Base-by-base conservation (phyloP, 2,888 invertebrate species). In the Dryococelus australis region DNA sequence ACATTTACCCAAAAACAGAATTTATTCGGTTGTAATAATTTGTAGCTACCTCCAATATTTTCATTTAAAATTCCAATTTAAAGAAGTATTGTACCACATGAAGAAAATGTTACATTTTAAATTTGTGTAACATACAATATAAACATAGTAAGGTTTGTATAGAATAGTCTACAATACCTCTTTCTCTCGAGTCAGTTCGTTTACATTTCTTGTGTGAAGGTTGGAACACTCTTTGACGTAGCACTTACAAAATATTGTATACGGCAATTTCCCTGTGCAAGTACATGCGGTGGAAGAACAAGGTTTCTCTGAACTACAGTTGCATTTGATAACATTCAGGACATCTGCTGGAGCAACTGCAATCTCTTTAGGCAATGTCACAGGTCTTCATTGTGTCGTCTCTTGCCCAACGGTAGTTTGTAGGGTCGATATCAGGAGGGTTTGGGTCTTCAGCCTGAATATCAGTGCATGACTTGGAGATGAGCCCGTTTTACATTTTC, bases 331-430 rank as follows among this genome's bases (percentile, higher is more conserved):
- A n/a, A n/a, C 83, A 9, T 83, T 27, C 83, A 9, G 27, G 83
- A 83, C 8, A 24, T 83, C 5, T 83, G 5, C 28, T 83, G 83
- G 83, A 83, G 83, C 27, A 4, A 83, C 83, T 28, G 28, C 83
- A 26, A 27, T 16, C 2, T 27, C 83, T 83, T 83, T 24, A 27
- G 83, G 83, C 83, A 83, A 83, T 27, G 83, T 24, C n/a, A 83
- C 27, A 83, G 65, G 65, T 65, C 65, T 65, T 65, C 65, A 65
- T 65, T 65, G 65, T 65, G 65, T 65, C 65, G 24, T 20, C 10
- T 65, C 65, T 65, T 83, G 83, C 83, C 83, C 83, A 83, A 83
- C 83, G 27, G 35, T 83, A 83, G 28, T 83, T 83, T 83, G 83
- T 83, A 35, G 27, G 83, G 83, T 83, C 27, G 12, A 83, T 83